A percentile compares a stretch with the other conserved stretches of the same genome.
phyloP scores from a whole-genome alignment of 64 coral and sea anemone species.

The Trachythela sp. region DNA sequence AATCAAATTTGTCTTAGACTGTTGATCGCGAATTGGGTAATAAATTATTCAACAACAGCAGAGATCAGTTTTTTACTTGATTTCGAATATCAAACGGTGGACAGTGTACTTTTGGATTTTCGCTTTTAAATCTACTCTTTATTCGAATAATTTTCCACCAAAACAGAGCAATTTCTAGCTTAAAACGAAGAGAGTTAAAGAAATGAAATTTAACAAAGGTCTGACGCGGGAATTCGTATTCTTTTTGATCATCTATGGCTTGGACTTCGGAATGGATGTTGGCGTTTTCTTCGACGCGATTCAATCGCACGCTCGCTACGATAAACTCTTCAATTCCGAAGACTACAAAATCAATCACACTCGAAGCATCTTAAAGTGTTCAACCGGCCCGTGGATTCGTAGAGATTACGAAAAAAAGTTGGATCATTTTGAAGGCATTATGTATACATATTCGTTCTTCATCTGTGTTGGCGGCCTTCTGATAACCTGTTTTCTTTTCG shows the following conservation, averaged over 20 bases:
- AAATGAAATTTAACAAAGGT: conserved; percentile 18
- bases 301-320: background rate
- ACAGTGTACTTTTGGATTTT: background rate
- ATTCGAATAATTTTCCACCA: background rate
- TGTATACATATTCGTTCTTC: conserved; percentile 1
- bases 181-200: background rate
- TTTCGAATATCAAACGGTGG: background rate
- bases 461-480: background rate
- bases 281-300: conserved; percentile 1
- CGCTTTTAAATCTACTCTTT: background rate
- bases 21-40: background rate
- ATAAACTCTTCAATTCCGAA: background rate
- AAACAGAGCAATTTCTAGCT: background rate
- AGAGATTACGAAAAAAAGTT: background rate
- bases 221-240: conserved; percentile 1
- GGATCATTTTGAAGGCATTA: conserved; percentile 27
- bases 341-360: background rate
- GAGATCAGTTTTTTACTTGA: background rate
- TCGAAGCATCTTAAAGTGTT: background rate
- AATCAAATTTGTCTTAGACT: background rate
- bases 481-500: background rate
- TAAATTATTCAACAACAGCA: conserved; percentile 11
- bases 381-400: conserved; percentile 15
- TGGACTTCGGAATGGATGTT: background rate
- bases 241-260: conserved; percentile 5